phyloP scores from a whole-genome alignment of 2,113 vertebrate genomes.

The Tautogolabrus adspersus region DNA sequence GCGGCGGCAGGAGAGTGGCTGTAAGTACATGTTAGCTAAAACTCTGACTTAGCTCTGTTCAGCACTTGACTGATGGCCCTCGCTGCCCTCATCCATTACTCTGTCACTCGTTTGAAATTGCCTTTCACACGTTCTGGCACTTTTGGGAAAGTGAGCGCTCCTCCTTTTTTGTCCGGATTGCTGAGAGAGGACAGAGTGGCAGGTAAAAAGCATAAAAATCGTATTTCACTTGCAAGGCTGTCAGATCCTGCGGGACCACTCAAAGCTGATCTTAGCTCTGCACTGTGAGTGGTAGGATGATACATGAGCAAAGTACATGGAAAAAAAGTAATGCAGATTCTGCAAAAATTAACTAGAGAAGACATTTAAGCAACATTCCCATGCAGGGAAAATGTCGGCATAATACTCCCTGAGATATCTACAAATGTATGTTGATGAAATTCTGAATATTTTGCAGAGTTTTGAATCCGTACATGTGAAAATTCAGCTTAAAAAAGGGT shows the following conservation, averaged over 20 bases:
- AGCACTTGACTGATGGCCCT: constrained; percentile 74
- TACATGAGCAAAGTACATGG: constrained; percentile 12
- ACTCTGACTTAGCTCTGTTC: constrained; percentile 68
- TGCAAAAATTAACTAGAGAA: background rate
- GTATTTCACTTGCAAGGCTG: constrained; percentile 42
- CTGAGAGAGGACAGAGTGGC: constrained; percentile 45
- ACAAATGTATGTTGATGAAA: background rate
- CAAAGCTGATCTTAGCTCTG: constrained; percentile 2
- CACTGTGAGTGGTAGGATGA: constrained; percentile 18
- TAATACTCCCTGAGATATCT: background rate
- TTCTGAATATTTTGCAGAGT: background rate
- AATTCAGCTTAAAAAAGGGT: background rate
- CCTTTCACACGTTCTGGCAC: constrained; percentile 75
- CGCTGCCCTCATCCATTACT: constrained; percentile 74
- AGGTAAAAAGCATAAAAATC: constrained; percentile 37
- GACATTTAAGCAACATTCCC: background rate
- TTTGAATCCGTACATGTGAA: constrained; percentile 6
- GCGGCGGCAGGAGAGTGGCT: constrained; percentile 47
- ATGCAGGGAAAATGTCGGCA: constrained; percentile 3
- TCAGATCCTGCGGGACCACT: constrained; percentile 43
- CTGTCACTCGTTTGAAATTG: constrained; percentile 76
- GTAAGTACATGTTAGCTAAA: constrained; percentile 74
- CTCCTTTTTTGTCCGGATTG: constrained; percentile 36
- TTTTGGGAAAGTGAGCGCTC: constrained; percentile 61
- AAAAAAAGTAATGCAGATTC: background rate